Base-by-base conservation (phyloP, 2,113 vertebrate species). In the Aspiorhynchus laticeps region DNA sequence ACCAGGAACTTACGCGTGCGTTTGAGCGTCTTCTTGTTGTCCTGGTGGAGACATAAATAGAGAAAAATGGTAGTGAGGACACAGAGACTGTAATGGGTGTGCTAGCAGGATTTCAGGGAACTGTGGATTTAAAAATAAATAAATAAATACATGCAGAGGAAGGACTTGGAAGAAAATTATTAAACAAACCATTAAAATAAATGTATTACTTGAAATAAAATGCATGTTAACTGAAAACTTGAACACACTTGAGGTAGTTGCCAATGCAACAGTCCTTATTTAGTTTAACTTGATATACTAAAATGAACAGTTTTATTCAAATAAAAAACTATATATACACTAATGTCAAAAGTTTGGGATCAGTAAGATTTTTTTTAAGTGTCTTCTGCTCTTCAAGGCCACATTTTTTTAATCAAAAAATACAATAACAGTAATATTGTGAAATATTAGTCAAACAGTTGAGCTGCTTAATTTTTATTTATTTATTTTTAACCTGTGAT, bases 1-100 rank as follows among this genome's bases (percentile, higher is more conserved):
- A 99, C 94, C 63, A 99, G 93, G 86, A 96, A 99, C 91, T 92
- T 97, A 90, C 98, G 95, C 2, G 98, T 99, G 74, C 98, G 94
- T n/a, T 98, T 99, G 89, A 99, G 93, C 0, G 98, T 99, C 93
- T 97, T 98, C 24, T 96, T 97, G 81, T 96, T 91, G 1, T 96
- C 94, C 98, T 99, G 93, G 8, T n/a, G 17, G 31, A 56, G 43
- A 11, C 36, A 43, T 43, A 61, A 67, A 76, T n/a, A 61, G 31
- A 24, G 9, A 26, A n/a, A 46, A 7, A 3, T 51, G 8, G 21
- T 1, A 38, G 48, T n/a, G 76, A 75, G n/a, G 28, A 41, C 21
- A 51, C 10, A 31, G 26, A 51, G 17, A 8, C 7, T 77, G 24
- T 28, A 5, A 48, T 7, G 73, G 26, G 28, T 69, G 65, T 33